Conservation (phyloP, 1,140 invertebrate species). For the Yoshiicerus persimilis region DNA sequence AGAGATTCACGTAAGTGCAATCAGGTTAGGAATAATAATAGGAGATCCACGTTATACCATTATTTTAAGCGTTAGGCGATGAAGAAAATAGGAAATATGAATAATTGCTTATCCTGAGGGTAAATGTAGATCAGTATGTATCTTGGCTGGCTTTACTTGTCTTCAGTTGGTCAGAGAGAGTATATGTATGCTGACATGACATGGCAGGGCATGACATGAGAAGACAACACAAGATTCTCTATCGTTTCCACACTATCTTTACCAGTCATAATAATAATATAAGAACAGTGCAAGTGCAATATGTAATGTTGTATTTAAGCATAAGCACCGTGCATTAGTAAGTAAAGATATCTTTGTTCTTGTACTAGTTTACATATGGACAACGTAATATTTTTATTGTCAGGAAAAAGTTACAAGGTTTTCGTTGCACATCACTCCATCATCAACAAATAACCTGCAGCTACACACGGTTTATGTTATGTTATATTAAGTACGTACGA, state of each 20-base stretch:
- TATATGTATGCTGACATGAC: background rate
- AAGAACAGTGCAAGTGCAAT: background rate
- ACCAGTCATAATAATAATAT: background rate
- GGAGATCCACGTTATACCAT: background rate
- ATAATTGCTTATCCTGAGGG: slow-evolving; percentile 1
- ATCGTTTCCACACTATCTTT: slow-evolving; percentile 5
- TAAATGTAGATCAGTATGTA: background rate
- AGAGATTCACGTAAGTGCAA: background rate
- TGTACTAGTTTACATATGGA: slow-evolving; percentile 1
- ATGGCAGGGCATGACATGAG: slow-evolving; percentile 1
- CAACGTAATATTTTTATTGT: slow-evolving; percentile 11
- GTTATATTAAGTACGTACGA: background rate
- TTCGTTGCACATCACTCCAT: background rate
- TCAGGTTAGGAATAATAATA: background rate
- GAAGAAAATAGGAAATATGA: slow-evolving; percentile 23
- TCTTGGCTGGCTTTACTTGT: background rate
- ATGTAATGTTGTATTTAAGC: background rate
- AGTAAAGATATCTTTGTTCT: background rate
- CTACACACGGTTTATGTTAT: background rate
- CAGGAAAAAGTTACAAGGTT: slow-evolving; percentile 13
- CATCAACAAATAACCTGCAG: background rate
- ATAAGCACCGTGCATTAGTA: background rate
- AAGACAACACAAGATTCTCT: background rate
- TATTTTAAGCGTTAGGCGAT: background rate
- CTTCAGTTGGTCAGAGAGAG: background rate